phyloP scores from a whole-genome alignment of 2,113 vertebrate genomes.

The Hystrix cristata region DNA sequence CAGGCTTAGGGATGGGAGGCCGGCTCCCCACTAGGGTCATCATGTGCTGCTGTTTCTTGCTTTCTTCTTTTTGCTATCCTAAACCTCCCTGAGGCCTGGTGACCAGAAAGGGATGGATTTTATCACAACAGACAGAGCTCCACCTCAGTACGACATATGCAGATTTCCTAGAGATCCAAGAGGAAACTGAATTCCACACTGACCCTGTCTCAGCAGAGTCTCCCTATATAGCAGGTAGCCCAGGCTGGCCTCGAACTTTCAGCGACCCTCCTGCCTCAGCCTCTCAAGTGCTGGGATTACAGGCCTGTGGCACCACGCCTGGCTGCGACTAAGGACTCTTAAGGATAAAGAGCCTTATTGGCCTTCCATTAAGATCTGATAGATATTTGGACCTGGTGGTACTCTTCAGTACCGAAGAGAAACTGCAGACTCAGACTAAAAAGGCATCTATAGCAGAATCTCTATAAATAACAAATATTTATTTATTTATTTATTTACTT shows the following conservation, averaged over 20 bases:
- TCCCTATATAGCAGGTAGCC: neutral
- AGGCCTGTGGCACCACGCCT: neutral
- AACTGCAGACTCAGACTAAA: neutral
- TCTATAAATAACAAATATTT: constrained; percentile 20
- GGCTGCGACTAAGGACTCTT: neutral
- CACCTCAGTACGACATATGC: neutral
- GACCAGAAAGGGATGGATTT: neutral
- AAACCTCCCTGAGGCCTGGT: neutral
- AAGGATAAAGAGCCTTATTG: neutral
- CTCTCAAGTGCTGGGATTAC: too few species aligned
- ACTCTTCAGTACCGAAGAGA: neutral
- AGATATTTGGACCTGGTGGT: neutral
- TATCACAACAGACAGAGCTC: neutral
- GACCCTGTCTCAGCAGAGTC: neutral
- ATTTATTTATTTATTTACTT: neutral
- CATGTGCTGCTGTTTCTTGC: neutral
- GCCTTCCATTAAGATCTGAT: neutral
- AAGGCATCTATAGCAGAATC: neutral
- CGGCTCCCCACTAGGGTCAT: neutral
- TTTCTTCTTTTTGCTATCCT: constrained; percentile 45
- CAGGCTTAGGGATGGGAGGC: neutral
- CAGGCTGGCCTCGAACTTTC: neutral
- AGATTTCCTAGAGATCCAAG: constrained; percentile 17
- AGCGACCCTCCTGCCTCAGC: neutral
- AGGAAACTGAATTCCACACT: constrained; percentile 25